Base-by-base conservation (phyloP, 2,113 vertebrate genomes). In the Nothobranchius kuhntae region DNA sequence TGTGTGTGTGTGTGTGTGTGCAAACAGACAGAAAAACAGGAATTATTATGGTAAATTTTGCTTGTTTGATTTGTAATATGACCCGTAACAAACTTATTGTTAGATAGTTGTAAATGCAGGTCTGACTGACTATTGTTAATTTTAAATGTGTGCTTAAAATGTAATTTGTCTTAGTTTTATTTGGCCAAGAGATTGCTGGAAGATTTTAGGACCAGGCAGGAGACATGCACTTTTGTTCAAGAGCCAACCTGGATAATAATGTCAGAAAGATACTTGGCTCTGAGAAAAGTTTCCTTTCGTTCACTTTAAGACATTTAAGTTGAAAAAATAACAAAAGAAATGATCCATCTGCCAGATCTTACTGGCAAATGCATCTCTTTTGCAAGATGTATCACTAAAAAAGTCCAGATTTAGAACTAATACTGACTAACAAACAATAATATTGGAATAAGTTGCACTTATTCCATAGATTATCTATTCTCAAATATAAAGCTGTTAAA, bases 1-100 rank as follows among this genome's bases (percentile, higher is more conserved):
- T 36, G 76, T 75, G 67, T 67, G 51, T 70, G 75, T 44, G 53
- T 71, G 82, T 75, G 67, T 67, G 51, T 70, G 75, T 44, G 53
- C 30, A 30, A 4, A 30, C 79, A 77, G 79, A 87, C 59, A 74
- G 71, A 87, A 66, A 80, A 77, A 85, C 51, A 80, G 64, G 86
- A 80, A 82, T 85, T 60, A 75, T 72, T 73, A 51, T 26, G 47
- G 63, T 82, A 66, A 17, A 72, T 85, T 81, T 51, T 71, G 38
- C 54, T 24, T 65, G 38, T 58, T 46, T 75, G 62, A 75, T 61
- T 52, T 47, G 50, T 73, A 40, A 68, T 61, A 57, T 2, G 12
- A 44, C 21, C 36, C 66, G 40, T 71, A 81, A 75, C 53, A 53
- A 70, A 71, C 36, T 40, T 9, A 30, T 62, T 53, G 2, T 30